phyloP scores from a whole-genome alignment of 2,888 invertebrate genomes.

The Drosophila sordidula region DNA sequence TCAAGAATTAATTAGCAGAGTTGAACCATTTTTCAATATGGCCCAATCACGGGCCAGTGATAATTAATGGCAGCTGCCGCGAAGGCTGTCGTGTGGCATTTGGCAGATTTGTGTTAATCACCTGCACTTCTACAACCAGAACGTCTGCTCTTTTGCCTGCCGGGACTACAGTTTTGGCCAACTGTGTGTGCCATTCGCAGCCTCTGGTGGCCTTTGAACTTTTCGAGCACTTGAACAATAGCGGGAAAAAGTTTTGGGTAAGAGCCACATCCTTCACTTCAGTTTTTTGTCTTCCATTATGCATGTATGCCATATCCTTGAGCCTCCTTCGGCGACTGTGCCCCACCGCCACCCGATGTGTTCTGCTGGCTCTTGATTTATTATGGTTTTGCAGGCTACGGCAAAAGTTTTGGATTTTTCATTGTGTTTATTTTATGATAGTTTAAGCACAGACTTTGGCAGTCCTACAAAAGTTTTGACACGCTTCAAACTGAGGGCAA shows the following conservation, averaged over 20 bases:
- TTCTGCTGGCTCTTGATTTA: conserved; percentile 59
- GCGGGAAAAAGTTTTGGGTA: conserved; percentile 41
- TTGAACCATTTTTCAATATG: conserved; percentile 54
- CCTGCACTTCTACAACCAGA: conserved; percentile 42
- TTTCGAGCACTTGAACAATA: conserved; percentile 60
- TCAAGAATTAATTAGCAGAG: conserved; percentile 69
- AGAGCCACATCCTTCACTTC: conserved; percentile 28
- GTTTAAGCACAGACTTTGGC: conserved; percentile 56
- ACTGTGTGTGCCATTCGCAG: conserved; percentile 36
- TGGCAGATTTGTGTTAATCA: conserved; percentile 64
- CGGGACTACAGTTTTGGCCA: background rate
- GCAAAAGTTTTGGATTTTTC: conserved; percentile 68
- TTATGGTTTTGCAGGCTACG: conserved; percentile 43
- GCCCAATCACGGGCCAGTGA: conserved; percentile 18
- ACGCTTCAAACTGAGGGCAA: conserved; percentile 17
- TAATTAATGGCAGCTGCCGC: conserved; percentile 61
- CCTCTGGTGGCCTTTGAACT: conserved; percentile 59
- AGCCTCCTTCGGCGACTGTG: conserved; percentile 1
- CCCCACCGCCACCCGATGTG: background rate
- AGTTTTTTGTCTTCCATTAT: conserved; percentile 45
- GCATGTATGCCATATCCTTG: conserved; percentile 51
- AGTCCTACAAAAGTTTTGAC: conserved; percentile 39
- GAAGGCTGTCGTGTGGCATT: conserved; percentile 41
- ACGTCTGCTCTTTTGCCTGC: background rate
- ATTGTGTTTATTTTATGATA: conserved; percentile 77